phyloP scores from a whole-genome alignment of 2,888 invertebrate species.

The Hemicrepidius hirtus region DNA sequence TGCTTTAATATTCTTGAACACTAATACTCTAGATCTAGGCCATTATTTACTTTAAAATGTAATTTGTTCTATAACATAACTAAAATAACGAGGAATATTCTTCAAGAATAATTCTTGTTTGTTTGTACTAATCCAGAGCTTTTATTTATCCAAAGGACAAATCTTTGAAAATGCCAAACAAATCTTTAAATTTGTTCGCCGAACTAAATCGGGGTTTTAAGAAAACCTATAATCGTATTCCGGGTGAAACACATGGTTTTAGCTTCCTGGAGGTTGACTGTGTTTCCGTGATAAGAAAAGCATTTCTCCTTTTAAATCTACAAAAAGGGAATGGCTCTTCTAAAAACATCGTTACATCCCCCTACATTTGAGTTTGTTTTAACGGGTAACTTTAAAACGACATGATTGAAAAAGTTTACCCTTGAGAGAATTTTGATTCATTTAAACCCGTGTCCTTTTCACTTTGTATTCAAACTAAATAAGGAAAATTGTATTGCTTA shows the following conservation, averaged over 20 bases:
- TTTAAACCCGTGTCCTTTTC: constrained; percentile 25
- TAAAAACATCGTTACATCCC: constrained; percentile 30
- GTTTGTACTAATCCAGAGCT: background rate
- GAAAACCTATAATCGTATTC: constrained; percentile 34
- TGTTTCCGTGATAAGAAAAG: constrained; percentile 38
- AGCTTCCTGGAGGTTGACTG: constrained; percentile 12
- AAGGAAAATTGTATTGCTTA: background rate
- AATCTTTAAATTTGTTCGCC: constrained; percentile 32
- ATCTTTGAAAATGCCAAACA: constrained; percentile 17
- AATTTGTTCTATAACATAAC: background rate
- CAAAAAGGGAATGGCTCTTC: constrained; percentile 19
- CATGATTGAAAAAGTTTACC: constrained; percentile 36
- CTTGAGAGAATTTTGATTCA: constrained; percentile 32
- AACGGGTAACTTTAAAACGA: constrained; percentile 28
- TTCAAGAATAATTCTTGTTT: background rate
- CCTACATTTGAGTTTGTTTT: constrained; percentile 28
- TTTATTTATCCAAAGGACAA: background rate
- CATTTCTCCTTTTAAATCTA: constrained; percentile 27
- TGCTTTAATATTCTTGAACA: no score
- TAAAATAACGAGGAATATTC: background rate
- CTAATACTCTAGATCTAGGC: no score
- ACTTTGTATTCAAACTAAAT: background rate
- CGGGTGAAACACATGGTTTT: constrained; percentile 31
- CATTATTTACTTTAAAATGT: background rate
- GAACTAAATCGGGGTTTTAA: constrained; percentile 31